Conservation (phyloP, 2,888 invertebrate species). For the Euplagia quadripunctaria region DNA sequence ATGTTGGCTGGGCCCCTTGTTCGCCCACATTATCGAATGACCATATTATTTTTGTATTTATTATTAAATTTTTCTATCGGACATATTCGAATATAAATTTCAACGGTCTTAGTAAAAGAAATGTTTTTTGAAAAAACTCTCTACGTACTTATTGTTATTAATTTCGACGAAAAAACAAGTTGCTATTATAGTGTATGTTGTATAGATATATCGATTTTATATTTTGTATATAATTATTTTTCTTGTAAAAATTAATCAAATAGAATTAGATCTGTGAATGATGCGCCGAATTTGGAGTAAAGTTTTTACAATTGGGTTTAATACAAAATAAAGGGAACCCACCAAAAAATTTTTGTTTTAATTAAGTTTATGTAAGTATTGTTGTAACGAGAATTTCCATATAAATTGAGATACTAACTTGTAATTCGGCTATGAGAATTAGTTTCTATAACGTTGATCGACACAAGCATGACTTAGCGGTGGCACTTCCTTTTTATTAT, state of each 20-base stretch:
- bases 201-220: constrained; percentile 83
- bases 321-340: constrained; percentile 59
- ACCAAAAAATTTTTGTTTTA: constrained; percentile 59
- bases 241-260: constrained; percentile 83
- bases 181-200: constrained; percentile 72
- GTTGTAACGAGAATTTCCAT: constrained; percentile 51
- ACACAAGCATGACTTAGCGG: constrained; percentile 40
- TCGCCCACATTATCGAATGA: constrained; percentile 40
- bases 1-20: constrained; percentile 38
- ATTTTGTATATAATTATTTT: constrained; percentile 84
- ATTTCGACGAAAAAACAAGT: constrained; percentile 67
- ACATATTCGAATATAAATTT: constrained; percentile 64
- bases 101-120: constrained; percentile 53
- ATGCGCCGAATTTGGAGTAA: constrained; percentile 52
- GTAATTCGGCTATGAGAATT: constrained; percentile 55
- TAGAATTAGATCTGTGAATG: constrained; percentile 79
- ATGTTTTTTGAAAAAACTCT: constrained; percentile 63
- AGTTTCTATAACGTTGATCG: constrained; percentile 46
- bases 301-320: constrained; percentile 54
- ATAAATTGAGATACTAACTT: constrained; percentile 51
- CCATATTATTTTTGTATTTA: constrained; percentile 58
- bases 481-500: constrained; percentile 23
- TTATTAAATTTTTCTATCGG: constrained; percentile 62
- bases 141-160: constrained; percentile 80
- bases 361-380: constrained; percentile 55